These are phyloP conservation scores for Orchestes rusci DNA, from an alignment of 2,888 invertebrate species.

Conservation along the genomic window DNA sequence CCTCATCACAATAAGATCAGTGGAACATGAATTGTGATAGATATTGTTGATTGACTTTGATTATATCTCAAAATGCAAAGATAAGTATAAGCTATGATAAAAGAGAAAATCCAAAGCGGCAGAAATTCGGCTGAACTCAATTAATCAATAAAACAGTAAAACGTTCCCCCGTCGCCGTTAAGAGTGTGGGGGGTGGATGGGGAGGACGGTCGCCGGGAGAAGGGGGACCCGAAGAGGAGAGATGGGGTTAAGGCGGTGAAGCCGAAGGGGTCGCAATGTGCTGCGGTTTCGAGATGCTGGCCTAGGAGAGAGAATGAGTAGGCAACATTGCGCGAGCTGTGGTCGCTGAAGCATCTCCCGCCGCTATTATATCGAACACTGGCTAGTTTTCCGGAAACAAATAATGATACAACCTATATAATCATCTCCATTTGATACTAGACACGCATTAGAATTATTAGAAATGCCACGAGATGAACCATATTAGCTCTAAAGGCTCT, in stretches of 20 bases:
- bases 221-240: slow-evolving; percentile 28
- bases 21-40: too few species aligned
- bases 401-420: too few species aligned
- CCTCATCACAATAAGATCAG: too few species aligned
- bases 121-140: slow-evolving; percentile 45
- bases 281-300: slow-evolving; percentile 46
- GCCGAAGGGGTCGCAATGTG: slow-evolving; percentile 40
- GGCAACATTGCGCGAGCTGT: slow-evolving; percentile 43
- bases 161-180: slow-evolving; percentile 44
- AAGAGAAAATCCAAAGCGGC: slow-evolving; percentile 27
- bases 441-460: too few species aligned
- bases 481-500: too few species aligned
- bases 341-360: slow-evolving; percentile 45
- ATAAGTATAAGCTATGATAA: slow-evolving; percentile 20
- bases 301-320: slow-evolving; percentile 40
- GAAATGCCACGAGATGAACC: too few species aligned
- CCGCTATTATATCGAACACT: slow-evolving; percentile 46
- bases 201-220: slow-evolving; percentile 1
- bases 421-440: too few species aligned
- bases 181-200: slow-evolving; percentile 34
- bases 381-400: slow-evolving; percentile 33
- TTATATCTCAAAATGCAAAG: too few species aligned
- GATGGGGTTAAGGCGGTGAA: slow-evolving; percentile 32
- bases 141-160: slow-evolving; percentile 47
- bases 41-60: too few species aligned